phyloP scores from a whole-genome alignment of 2,797 vertebrate genomes.

The Graptemys geographica region DNA sequence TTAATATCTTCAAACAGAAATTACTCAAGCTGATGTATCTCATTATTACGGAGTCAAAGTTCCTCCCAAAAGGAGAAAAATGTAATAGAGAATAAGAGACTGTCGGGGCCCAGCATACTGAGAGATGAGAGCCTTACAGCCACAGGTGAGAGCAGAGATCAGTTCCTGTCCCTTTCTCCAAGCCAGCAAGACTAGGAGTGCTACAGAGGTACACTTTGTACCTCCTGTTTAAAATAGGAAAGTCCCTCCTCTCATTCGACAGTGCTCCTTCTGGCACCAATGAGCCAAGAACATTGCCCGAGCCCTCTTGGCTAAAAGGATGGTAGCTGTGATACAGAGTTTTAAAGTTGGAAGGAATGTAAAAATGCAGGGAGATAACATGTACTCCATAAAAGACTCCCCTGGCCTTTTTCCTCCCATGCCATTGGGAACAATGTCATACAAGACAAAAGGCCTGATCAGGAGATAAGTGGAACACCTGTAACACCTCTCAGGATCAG shows the following conservation, averaged over 20 bases:
- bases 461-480: background rate
- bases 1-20: conserved; percentile 70
- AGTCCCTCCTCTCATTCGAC: background rate
- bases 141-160: background rate
- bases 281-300: background rate
- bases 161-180: background rate
- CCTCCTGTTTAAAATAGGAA: rapidly evolving
- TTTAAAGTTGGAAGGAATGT: background rate
- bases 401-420: background rate
- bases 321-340: background rate
- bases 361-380: background rate
- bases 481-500: background rate
- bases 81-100: conserved; percentile 28
- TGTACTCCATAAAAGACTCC: background rate
- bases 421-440: background rate
- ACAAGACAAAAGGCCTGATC: background rate
- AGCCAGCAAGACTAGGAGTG: rapidly evolving
- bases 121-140: background rate
- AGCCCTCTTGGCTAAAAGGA: background rate
- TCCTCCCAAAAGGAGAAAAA: conserved; percentile 33
- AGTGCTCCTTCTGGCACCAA: background rate
- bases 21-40: conserved; percentile 63
- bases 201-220: background rate
- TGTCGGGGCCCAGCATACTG: background rate
- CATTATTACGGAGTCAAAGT: conserved; percentile 62